These are phyloP conservation scores for Neotragus pygmaeus DNA, from an alignment of 2,113 vertebrate genomes.

Conservation along the genomic window DNA sequence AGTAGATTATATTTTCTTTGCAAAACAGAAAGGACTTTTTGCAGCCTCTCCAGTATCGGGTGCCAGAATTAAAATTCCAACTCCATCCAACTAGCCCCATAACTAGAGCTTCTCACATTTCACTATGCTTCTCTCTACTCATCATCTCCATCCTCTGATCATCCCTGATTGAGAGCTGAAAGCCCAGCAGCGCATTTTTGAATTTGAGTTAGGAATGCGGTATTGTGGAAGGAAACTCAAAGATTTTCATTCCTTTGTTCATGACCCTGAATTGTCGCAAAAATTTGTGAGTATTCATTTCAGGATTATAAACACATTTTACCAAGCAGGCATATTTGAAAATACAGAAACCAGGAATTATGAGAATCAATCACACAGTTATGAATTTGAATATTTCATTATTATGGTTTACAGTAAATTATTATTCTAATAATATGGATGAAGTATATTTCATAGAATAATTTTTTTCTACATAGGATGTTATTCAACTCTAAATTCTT, in stretches of 20 bases:
- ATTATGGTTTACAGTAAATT: background rate
- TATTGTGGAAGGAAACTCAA: background rate
- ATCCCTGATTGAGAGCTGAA: background rate
- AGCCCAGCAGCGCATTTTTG: background rate
- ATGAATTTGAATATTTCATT: background rate
- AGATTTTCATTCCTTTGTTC: background rate
- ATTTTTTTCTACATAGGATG: background rate
- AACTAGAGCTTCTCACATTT: background rate
- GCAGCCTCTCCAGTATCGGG: background rate
- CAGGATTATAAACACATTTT: background rate
- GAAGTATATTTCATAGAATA: background rate
- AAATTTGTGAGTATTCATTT: background rate
- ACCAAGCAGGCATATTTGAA: background rate
- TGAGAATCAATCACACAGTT: background rate
- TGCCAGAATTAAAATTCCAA: background rate
- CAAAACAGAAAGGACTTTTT: background rate
- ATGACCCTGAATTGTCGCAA: background rate
- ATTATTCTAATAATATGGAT: background rate
- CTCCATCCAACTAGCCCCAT: no score
- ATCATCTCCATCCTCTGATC: background rate
- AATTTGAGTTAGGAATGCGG: background rate
- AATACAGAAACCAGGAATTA: background rate
- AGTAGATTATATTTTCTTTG: background rate
- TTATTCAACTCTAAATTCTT: background rate
- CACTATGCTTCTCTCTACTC: background rate